Percentiles rank a stretch among this genome's conserved stretches.
Conservation (phyloP, 1,140 invertebrate genomes). For the Zaprionus kolodkinae region DNA sequence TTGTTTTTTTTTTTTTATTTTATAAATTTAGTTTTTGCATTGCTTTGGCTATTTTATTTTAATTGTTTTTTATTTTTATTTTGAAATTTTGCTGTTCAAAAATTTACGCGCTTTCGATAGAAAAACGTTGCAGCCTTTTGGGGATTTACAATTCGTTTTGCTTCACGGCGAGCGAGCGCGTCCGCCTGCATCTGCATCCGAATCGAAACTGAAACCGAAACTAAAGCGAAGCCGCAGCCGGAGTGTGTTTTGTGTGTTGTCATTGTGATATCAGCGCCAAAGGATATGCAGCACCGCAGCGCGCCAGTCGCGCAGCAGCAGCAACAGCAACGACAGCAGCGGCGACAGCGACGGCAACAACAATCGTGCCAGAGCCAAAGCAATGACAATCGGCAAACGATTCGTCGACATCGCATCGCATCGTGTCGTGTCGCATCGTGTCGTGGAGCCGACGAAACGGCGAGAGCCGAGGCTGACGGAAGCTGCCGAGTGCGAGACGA, state of each 20-base stretch:
- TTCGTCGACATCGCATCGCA: not conserved
- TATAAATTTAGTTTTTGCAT: not conserved
- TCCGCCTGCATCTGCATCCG: constrained; percentile 71
- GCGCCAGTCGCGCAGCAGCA: constrained; percentile 69
- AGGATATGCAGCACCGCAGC: constrained; percentile 65
- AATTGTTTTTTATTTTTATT: not conserved
- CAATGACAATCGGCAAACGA: not conserved
- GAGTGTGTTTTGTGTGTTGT: constrained; percentile 2
- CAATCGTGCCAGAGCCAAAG: not conserved
- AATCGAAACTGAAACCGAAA: constrained; percentile 62
- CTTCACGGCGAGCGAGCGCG: constrained; percentile 46
- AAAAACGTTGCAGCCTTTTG: constrained; percentile 25
- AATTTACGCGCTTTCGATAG: constrained; percentile 40
- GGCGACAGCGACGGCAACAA: constrained; percentile 11
- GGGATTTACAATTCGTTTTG: constrained; percentile 9
- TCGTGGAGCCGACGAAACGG: not conserved
- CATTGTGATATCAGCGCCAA: constrained; percentile 69
- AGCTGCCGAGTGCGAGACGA: not conserved
- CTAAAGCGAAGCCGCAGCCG: constrained; percentile 9
- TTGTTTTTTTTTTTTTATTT: not conserved
- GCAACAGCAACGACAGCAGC: constrained; percentile 30
- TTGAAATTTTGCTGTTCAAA: not conserved
- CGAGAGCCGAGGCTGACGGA: not conserved
- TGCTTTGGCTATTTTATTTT: not conserved
- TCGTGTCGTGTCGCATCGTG: not conserved